A percentile compares a stretch with the other conserved stretches of the same genome.
These are phyloP conservation scores for Biston stratarius DNA, from an alignment of 2,888 invertebrate species.

Conservation along the genomic window DNA sequence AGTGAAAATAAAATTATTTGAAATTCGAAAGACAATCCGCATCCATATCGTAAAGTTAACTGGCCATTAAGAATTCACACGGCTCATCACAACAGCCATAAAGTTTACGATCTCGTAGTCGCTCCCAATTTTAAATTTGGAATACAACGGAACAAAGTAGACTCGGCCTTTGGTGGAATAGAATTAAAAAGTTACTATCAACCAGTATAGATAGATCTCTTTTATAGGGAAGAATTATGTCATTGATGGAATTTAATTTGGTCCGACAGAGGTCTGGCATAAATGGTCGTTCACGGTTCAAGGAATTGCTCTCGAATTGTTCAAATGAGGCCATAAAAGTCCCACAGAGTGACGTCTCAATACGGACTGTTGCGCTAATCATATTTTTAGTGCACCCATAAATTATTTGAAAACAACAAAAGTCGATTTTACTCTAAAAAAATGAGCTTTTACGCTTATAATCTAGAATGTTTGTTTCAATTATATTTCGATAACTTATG, in stretches of 20 bases:
- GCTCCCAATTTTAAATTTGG: constrained; percentile 68
- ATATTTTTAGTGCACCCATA: constrained; percentile 78
- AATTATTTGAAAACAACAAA: constrained; percentile 67
- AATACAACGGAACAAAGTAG: constrained; percentile 61
- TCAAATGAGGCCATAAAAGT: constrained; percentile 79
- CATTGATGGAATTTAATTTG: constrained; percentile 37
- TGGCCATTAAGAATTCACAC: constrained; percentile 70
- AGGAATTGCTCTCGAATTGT: constrained; percentile 77
- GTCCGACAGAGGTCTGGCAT: constrained; percentile 52
- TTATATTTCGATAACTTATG: constrained; percentile 19
- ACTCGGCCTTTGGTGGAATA: constrained; percentile 51
- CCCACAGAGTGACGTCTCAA: constrained; percentile 76
- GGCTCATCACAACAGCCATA: constrained; percentile 70
- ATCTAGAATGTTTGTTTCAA: constrained; percentile 10
- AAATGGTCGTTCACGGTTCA: constrained; percentile 70
- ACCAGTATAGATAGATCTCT: constrained; percentile 53
- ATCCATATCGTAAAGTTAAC: constrained; percentile 49
- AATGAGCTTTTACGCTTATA: constrained; percentile 50
- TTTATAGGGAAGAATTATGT: constrained; percentile 37
- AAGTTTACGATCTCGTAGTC: constrained; percentile 73
- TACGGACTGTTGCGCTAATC: constrained; percentile 72
- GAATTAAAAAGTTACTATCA: constrained; percentile 55
- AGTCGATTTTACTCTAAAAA: constrained; percentile 61
- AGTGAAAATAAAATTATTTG: constrained; percentile 34
- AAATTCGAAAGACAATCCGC: constrained; percentile 49